These are phyloP conservation scores for Mylabris sibirica DNA, from an alignment of 2,888 invertebrate species.

Conservation along the genomic window DNA sequence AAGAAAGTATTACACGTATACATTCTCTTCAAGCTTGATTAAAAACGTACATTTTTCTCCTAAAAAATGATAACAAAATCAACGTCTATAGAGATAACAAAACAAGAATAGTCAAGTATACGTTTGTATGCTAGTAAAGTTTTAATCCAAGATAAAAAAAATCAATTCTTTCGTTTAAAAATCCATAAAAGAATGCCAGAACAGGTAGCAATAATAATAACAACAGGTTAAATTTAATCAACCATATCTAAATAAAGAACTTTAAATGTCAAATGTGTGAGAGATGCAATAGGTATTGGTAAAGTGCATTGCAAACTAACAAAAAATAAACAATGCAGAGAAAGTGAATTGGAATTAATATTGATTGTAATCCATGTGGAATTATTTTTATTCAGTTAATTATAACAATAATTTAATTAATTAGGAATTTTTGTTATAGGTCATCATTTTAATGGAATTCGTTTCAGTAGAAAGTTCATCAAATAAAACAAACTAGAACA, in stretches of 20 bases:
- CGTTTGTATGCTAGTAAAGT: no score
- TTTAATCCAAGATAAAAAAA: neutral
- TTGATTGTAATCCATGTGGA: neutral
- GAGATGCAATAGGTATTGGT: constrained; percentile 16
- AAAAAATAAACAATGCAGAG: constrained; percentile 7
- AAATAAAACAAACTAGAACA: neutral
- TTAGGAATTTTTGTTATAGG: constrained; percentile 4
- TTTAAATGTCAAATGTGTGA: constrained; percentile 28
- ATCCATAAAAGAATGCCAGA: neutral
- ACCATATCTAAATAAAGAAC: constrained; percentile 18
- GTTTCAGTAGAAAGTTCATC: neutral
- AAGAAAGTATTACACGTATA: neutral
- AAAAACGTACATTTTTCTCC: neutral
- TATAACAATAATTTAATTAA: neutral
- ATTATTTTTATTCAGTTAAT: neutral
- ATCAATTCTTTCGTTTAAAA: neutral
- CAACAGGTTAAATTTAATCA: constrained; percentile 3
- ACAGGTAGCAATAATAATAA: neutral
- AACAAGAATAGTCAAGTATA: no score
- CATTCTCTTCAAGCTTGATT: neutral
- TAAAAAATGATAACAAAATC: no score
- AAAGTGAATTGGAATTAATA: constrained; percentile 24
- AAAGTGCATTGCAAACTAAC: neutral
- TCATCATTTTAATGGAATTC: constrained; percentile 14
- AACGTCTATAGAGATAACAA: no score